These are phyloP conservation scores for Heliothis subflexa DNA, from an alignment of 1,140 invertebrate species.

Conservation along the genomic window DNA sequence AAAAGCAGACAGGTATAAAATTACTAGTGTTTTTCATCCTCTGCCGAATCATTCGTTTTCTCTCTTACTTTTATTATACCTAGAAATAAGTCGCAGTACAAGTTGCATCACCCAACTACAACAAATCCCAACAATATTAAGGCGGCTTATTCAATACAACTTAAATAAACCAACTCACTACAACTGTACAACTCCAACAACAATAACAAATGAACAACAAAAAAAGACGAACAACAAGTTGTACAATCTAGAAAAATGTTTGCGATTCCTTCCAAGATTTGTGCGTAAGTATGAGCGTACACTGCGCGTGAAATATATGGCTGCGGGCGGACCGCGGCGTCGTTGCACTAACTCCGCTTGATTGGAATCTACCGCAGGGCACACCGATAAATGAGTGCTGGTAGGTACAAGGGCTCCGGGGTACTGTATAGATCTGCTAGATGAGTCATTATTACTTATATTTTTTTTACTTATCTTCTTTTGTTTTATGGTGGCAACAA, in stretches of 20 bases:
- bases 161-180: not conserved
- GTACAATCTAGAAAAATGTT: constrained; percentile 40
- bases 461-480: not conserved
- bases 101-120: not conserved
- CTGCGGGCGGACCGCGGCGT: constrained; percentile 45
- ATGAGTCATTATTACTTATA: not conserved
- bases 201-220: not conserved
- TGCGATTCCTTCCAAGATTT: constrained; percentile 54
- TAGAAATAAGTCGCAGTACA: no score
- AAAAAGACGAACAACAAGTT: not conserved
- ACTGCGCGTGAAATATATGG: constrained; percentile 55
- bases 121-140: not conserved
- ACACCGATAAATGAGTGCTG: constrained; percentile 67
- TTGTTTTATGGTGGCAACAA: not conserved
- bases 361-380: constrained; percentile 75
- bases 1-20: not conserved
- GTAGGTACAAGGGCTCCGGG: constrained; percentile 38
- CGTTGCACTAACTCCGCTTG: constrained; percentile 62
- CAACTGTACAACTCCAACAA: not conserved
- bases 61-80: no score
- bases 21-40: not conserved
- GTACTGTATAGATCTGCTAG: constrained; percentile 5
- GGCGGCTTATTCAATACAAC: not conserved
- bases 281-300: constrained; percentile 59
- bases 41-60: no score